phyloP scores from a whole-genome alignment of 2,113 vertebrate genomes.

The Condylura cristata region DNA sequence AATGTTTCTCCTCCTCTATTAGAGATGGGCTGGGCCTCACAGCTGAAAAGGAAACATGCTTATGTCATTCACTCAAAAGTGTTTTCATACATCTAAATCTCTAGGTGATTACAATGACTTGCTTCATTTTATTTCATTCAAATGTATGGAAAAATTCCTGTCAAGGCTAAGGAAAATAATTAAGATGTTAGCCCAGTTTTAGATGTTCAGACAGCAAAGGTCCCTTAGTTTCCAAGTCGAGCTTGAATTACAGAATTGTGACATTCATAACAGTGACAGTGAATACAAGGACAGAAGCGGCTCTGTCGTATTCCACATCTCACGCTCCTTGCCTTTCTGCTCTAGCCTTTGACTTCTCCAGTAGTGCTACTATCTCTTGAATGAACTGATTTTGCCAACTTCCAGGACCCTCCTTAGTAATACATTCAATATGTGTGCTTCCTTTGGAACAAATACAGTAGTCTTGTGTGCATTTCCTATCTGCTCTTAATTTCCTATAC shows the following conservation, averaged over 20 bases:
- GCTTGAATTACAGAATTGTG: conserved; percentile 5
- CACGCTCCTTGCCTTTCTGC: conserved; percentile 5
- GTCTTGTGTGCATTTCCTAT: conserved; percentile 74
- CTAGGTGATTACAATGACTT: conserved; percentile 62
- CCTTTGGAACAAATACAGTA: conserved; percentile 76
- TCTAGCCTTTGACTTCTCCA: conserved; percentile 20
- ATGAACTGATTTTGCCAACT: conserved; percentile 74
- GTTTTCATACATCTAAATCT: conserved; percentile 65
- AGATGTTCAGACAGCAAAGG: conserved; percentile 31
- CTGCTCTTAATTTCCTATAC: conserved; percentile 81
- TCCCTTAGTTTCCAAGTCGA: conserved; percentile 29
- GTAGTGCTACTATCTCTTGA: conserved; percentile 71
- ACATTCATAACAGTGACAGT: background rate
- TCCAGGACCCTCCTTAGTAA: conserved; percentile 71
- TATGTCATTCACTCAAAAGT: conserved; percentile 43
- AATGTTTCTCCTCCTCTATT: background rate
- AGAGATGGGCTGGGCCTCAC: conserved; percentile 32
- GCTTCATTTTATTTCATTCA: conserved; percentile 60
- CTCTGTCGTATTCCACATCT: background rate
- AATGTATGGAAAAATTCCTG: conserved; percentile 45
- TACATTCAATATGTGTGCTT: conserved; percentile 76
- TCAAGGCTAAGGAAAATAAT: conserved; percentile 69
- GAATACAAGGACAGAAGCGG: background rate
- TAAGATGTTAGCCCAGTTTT: conserved; percentile 31
- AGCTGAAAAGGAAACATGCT: conserved; percentile 5